Base-by-base conservation (phyloP, 2,113 vertebrate genomes). In the Brienomyrus brachyistius region DNA sequence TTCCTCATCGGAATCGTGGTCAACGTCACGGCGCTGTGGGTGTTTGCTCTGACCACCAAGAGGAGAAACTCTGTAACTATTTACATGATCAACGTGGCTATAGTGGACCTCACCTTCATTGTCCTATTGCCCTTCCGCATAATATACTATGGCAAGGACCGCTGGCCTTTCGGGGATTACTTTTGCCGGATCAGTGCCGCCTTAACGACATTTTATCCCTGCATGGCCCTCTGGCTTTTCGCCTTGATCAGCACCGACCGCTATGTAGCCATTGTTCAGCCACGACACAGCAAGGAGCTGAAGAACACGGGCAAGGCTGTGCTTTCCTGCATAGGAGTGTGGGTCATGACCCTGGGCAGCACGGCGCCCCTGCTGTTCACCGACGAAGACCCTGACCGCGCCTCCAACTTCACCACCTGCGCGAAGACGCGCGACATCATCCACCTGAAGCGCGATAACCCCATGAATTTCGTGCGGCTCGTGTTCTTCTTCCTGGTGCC, bases 51-150 rank as follows among this genome's bases (percentile, higher is more conserved):
- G 88, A 98, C 97, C 89, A 99, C 98, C 90, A 99, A 99, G 94
- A 98, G 97, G 92, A 96, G 96, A 93, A 99, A 96, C 91, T 98
- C 98, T 0, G 97, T 99, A 89, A 99, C 97, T 0, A 91, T 99
- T 80, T 98, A 99, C 48, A 99, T 99, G 98, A 98, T 98, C 92
- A 99, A 99, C 0, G 97, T 99, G 4, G 98, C 98, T 0, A 80
- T 98, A 17, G 93, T 99, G 85, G 98, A 99, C 92, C 94, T 99
- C 4, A 83, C 97, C 80, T 98, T 98, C 91, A 96, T 98, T 89
- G 54, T 97, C 52, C 94, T 96, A 31, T 93, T 99, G 50, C 98
- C 98, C 80, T 99, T 99, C 91, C 95, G 96, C 74, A 97, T 99
- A 93, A 92, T 95, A 56, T 98, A 99, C 92, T 96, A 98, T 0